Evolutionary conservation across 2,888 invertebrate species (phyloP), one percentile per base, ranked within the genome.

Genomic region (Rhamphomyia laevipes): DNA sequence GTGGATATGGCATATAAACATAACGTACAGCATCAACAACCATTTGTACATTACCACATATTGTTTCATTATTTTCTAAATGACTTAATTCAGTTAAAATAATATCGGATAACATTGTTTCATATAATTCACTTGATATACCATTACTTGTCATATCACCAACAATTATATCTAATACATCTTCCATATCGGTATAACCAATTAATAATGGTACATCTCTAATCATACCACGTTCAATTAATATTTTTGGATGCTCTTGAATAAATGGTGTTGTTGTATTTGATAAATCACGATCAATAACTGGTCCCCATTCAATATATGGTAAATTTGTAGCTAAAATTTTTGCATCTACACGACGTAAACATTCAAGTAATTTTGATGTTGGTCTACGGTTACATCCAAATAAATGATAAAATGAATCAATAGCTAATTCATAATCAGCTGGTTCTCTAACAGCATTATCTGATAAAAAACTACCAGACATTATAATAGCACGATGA

Each of bases 151-250:
- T 74, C 43, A 75, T 73, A 38, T 75, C 74, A 31, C 74, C 73
- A 45, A 77, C 77, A 40, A 78, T 73, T 21, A 77, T 64, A n/a
- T 80, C 73, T 2, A 87, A 64, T 9, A 82, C 83, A 57, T 86
- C 84, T 68, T 89, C 89, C 82, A 87, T 88, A 57, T 84, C 81
- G 0, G 88, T 87, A 58, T 80, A 87, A 1, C 86, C 86, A n/a
- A 80, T 77, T 57, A 89, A 65, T 13, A 87, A 61, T 0, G 88
- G 86, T 1, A 87, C 81, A 48, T 82, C 78, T 50, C 78, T 74
- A 54, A 78, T 79, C 30, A 74, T 74, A 11, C 80, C 82, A 47
- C 71, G 73, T 55, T 77, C 76, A 51, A 85, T 78, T 46, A 79
- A 66, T 56, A 72, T 75, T 51, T 73, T 76, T 0, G 87, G 87